phyloP scores from a whole-genome alignment of 1,140 invertebrate genomes.

The Atta cephalotes region DNA sequence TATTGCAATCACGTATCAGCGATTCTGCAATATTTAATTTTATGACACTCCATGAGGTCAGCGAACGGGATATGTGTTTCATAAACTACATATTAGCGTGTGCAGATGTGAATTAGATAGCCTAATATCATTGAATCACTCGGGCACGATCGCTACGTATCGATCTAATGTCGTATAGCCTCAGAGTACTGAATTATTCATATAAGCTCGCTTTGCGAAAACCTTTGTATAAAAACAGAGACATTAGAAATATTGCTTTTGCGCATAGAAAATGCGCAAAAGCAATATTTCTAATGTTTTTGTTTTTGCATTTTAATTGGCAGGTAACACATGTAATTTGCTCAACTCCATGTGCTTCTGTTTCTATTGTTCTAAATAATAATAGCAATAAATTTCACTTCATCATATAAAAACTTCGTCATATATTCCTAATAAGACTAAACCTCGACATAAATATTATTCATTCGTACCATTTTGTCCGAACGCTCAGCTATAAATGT shows the following conservation, averaged over 20 bases:
- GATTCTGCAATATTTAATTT: constrained; percentile 25
- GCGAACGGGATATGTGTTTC: neutral
- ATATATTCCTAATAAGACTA: neutral
- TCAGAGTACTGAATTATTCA: constrained; percentile 27
- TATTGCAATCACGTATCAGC: neutral
- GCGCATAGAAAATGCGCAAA: neutral
- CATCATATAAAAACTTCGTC: neutral
- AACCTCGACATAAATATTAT: neutral
- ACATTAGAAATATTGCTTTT: neutral
- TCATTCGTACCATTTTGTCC: neutral
- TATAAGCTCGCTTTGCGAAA: neutral
- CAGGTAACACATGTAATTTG: neutral
- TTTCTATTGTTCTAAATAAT: neutral
- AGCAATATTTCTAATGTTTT: no score
- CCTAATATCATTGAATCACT: constrained; percentile 29
- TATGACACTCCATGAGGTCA: constrained; percentile 13
- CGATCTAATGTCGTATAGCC: neutral
- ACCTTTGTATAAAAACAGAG: neutral
- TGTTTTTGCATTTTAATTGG: constrained; percentile 32
- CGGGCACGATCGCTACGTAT: constrained; percentile 18
- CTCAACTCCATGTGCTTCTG: neutral
- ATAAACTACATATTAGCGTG: neutral
- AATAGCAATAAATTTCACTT: neutral
- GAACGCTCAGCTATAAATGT: neutral
- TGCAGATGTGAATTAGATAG: constrained; percentile 13